Evolutionary conservation across 2,113 vertebrate species (phyloP).

Genomic region (Sapayoa aenigma): DNA sequence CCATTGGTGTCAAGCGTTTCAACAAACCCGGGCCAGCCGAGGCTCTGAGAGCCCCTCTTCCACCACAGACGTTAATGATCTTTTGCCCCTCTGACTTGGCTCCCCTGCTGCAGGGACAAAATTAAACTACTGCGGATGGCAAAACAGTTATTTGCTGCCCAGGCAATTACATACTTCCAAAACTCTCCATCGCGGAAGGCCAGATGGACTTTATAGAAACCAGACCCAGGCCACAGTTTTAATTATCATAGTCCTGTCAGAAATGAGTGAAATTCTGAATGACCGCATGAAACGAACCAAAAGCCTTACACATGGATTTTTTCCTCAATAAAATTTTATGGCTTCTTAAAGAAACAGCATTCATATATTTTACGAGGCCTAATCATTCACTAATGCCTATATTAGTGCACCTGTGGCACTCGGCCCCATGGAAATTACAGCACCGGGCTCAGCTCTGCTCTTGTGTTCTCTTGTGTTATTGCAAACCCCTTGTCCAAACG

Average conservation of each 20-base stretch:
- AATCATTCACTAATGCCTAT: conserved; percentile 72
- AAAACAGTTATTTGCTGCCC: conserved; percentile 47
- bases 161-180: conserved; percentile 57
- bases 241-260: conserved; percentile 66
- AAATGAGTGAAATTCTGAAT: conserved; percentile 62
- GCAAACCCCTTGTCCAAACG: not conserved
- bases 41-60: not conserved
- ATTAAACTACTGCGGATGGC: conserved; percentile 55
- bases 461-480: not conserved
- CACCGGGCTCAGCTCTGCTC: not conserved
- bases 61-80: conserved; percentile 53
- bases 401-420: conserved; percentile 76
- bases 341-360: conserved; percentile 62
- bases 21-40: conserved; percentile 16
- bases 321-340: conserved; percentile 65
- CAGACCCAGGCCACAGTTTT: conserved; percentile 65
- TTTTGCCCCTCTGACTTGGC: conserved; percentile 51
- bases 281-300: conserved; percentile 59
- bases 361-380: conserved; percentile 57
- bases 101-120: conserved; percentile 60
- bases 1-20: conserved; percentile 51
- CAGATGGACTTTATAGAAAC: conserved; percentile 69
- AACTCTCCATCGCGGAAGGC: not conserved
- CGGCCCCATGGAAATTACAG: conserved; percentile 58
- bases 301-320: conserved; percentile 44